These are phyloP conservation scores for Sanderia malayensis DNA, from an alignment of 30 jellyfish, hydroid and myxozoan species.

Conservation along the genomic window DNA sequence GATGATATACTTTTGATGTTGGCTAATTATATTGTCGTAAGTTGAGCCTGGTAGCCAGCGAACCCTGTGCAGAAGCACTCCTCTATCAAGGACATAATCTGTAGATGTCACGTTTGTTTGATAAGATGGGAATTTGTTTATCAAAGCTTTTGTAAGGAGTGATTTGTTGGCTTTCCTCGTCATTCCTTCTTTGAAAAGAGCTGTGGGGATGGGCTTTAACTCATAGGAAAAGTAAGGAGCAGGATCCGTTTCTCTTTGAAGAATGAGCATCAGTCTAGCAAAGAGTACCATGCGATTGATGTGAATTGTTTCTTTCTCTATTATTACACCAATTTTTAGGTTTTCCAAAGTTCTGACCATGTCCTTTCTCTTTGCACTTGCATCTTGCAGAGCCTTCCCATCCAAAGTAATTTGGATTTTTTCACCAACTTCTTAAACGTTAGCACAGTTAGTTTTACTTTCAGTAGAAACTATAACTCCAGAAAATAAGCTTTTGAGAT, in stretches of 20 bases:
- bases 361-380: conserved; percentile 20
- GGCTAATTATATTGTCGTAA: conserved; percentile 35
- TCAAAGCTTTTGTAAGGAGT: conserved; percentile 41
- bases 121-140: conserved; percentile 7
- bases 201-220: conserved; percentile 58
- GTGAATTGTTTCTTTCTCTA: conserved; percentile 18
- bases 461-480: conserved; percentile 49
- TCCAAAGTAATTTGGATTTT: conserved; percentile 29
- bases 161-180: conserved; percentile 58
- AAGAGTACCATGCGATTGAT: conserved; percentile 37
- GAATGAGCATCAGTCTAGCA: conserved; percentile 38
- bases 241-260: conserved; percentile 54
- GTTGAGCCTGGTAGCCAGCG: conserved; percentile 18
- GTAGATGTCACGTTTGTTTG: conserved; percentile 13
- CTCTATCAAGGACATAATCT: conserved; percentile 59
- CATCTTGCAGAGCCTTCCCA: conserved; percentile 26
- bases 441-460: conserved; percentile 42
- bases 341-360: conserved; percentile 29
- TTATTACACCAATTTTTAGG: conserved; percentile 13
- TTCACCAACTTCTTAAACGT: conserved; percentile 54
- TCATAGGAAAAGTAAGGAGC: conserved; percentile 35
- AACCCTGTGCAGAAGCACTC: conserved; percentile 58
- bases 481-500: conserved; percentile 16
- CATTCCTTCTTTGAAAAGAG: conserved; percentile 43
- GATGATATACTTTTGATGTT: conserved; percentile 27